These are phyloP conservation scores for Pandion haliaetus DNA, from an alignment of 2,113 vertebrate species.

Conservation along the genomic window DNA sequence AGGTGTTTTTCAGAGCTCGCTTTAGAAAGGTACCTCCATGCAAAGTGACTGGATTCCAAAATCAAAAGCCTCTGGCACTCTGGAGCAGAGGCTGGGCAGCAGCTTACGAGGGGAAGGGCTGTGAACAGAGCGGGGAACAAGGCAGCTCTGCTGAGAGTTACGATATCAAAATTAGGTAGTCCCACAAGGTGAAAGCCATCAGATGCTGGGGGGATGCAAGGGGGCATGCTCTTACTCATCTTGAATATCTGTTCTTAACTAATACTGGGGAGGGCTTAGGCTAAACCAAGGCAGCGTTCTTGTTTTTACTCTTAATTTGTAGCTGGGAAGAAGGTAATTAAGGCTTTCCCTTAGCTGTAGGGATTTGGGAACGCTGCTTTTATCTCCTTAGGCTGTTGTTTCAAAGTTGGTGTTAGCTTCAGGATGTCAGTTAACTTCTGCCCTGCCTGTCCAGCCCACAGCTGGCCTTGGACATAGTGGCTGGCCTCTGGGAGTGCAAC, in stretches of 20 bases:
- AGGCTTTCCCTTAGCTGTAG: not conserved
- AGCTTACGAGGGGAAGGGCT: not conserved
- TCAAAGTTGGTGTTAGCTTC: not conserved
- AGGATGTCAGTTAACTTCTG: not conserved
- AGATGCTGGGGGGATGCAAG: not conserved
- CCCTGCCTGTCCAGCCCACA: not conserved
- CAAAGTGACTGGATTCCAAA: not conserved
- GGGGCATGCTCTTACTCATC: not conserved
- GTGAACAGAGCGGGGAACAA: not conserved
- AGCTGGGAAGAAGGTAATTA: not conserved
- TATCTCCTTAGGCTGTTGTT: not conserved
- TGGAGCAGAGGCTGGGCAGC: not conserved
- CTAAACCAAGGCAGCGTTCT: not conserved
- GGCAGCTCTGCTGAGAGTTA: not conserved
- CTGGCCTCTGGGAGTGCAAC: not conserved
- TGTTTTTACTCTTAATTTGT: not conserved
- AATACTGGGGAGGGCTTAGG: not conserved
- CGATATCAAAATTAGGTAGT: accelerated
- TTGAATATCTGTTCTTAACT: not conserved
- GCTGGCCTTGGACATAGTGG: not conserved
- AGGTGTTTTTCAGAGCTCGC: not conserved
- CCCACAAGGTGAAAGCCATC: accelerated
- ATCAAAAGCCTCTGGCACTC: not conserved
- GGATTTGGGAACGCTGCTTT: not conserved
- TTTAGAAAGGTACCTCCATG: not conserved